A percentile compares a stretch with the other conserved stretches of the same genome.
phyloP scores from a whole-genome alignment of 2,113 vertebrate genomes.

The Urocynchramus pylzowi region DNA sequence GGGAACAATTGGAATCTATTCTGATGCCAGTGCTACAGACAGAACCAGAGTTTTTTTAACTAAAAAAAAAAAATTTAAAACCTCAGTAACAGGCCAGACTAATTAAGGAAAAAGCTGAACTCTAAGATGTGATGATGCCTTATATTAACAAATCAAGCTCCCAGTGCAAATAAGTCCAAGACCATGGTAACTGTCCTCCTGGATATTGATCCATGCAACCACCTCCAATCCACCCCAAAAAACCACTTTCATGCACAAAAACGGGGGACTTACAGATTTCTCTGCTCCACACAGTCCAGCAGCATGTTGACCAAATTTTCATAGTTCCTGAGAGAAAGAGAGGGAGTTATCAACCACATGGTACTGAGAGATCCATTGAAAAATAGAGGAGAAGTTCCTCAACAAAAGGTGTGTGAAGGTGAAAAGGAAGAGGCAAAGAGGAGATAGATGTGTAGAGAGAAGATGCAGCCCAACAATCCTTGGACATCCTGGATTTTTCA shows the following conservation, averaged over 20 bases:
- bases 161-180: not conserved
- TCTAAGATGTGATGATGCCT: not conserved
- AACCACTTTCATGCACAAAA: not conserved
- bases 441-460: not conserved
- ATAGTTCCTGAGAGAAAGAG: slow-evolving; percentile 80
- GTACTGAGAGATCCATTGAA: not conserved
- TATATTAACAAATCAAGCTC: not conserved
- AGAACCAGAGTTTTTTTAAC: not conserved
- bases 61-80: not conserved
- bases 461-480: not conserved
- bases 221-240: not conserved
- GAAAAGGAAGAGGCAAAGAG: not conserved
- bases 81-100: not conserved
- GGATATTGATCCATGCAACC: not conserved
- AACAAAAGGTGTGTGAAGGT: not conserved
- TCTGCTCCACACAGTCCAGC: slow-evolving; percentile 84
- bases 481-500: not conserved
- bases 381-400: not conserved
- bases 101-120: not conserved
- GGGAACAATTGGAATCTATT: not conserved
- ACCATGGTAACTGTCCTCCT: not conserved
- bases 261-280: slow-evolving; percentile 86
- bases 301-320: slow-evolving; percentile 85
- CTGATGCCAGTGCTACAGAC: not conserved
- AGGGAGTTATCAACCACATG: not conserved